Evolutionary conservation across 2,797 vertebrate species (phyloP).

Genomic region (Phoebastria nigripes): DNA sequence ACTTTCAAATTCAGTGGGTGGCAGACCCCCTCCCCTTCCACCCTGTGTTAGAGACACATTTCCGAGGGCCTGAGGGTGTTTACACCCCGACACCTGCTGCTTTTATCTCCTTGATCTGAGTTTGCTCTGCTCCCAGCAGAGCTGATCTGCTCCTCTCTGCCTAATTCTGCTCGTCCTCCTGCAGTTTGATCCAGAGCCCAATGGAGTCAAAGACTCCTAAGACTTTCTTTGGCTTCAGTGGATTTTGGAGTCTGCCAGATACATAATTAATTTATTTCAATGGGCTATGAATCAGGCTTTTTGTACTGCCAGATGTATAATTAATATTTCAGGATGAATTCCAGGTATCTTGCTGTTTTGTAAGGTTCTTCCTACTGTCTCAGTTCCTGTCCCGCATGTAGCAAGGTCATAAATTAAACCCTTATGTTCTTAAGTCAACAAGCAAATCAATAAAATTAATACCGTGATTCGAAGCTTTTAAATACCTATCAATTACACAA

Average conservation of each 20-base stretch:
- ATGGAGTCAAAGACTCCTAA: constrained; percentile 28
- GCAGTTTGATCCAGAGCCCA: constrained; percentile 23
- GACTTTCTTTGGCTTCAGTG: constrained; percentile 39
- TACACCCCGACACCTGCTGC: constrained; percentile 12
- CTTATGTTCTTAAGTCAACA: background rate
- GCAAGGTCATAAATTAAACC: constrained; percentile 37
- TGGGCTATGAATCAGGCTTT: constrained; percentile 52
- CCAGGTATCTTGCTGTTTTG: constrained; percentile 58
- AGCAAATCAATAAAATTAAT: background rate
- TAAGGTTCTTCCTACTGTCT: constrained; percentile 27
- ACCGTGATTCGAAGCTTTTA: background rate
- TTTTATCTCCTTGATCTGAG: background rate
- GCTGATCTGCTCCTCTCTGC: background rate
- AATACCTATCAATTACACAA: background rate
- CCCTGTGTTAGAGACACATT: background rate
- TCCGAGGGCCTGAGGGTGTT: background rate
- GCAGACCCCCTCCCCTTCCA: background rate
- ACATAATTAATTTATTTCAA: constrained; percentile 68
- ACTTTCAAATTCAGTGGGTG: background rate
- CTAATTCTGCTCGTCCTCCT: background rate
- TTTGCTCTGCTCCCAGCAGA: background rate
- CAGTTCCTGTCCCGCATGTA: background rate
- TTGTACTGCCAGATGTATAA: constrained; percentile 63
- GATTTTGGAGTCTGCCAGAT: constrained; percentile 46
- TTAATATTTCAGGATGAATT: constrained; percentile 63